These are phyloP conservation scores for Archips xylosteana DNA, from an alignment of 2,888 invertebrate genomes.

Conservation along the genomic window DNA sequence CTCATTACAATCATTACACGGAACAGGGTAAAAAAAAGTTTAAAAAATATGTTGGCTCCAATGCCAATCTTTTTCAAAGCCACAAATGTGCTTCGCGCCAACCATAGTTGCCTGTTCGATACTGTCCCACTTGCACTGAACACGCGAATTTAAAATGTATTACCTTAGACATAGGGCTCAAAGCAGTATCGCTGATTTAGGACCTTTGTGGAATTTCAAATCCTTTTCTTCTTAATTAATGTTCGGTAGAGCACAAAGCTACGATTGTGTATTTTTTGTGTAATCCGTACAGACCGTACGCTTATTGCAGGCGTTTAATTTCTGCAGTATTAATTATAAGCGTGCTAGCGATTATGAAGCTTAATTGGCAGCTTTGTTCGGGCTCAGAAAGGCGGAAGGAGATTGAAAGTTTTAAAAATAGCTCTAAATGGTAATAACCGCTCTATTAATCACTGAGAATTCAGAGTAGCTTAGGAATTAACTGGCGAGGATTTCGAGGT, in stretches of 20 bases:
- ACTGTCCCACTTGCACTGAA: conserved; percentile 45
- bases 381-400: conserved; percentile 60
- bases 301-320: conserved; percentile 74
- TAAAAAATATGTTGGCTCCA: conserved; percentile 55
- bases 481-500: conserved; percentile 28
- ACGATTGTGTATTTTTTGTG: conserved; percentile 75
- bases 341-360: conserved; percentile 72
- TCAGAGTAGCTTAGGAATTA: conserved; percentile 31
- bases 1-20: background rate
- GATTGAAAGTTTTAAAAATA: conserved; percentile 67
- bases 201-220: conserved; percentile 59
- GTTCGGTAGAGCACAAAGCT: conserved; percentile 77
- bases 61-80: conserved; percentile 62
- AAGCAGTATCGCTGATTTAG: conserved; percentile 50
- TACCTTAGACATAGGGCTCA: conserved; percentile 48
- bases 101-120: conserved; percentile 55
- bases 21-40: conserved; percentile 13
- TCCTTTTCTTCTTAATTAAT: conserved; percentile 77
- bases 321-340: conserved; percentile 78
- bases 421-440: conserved; percentile 41
- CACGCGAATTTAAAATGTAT: conserved; percentile 51
- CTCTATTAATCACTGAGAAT: conserved; percentile 29
- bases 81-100: conserved; percentile 63
- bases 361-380: conserved; percentile 76
- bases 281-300: conserved; percentile 60